These are phyloP conservation scores for Heliocidaris tuberculata DNA, from an alignment of 35 echinoderm and acorn worm species.

Conservation along the genomic window DNA sequence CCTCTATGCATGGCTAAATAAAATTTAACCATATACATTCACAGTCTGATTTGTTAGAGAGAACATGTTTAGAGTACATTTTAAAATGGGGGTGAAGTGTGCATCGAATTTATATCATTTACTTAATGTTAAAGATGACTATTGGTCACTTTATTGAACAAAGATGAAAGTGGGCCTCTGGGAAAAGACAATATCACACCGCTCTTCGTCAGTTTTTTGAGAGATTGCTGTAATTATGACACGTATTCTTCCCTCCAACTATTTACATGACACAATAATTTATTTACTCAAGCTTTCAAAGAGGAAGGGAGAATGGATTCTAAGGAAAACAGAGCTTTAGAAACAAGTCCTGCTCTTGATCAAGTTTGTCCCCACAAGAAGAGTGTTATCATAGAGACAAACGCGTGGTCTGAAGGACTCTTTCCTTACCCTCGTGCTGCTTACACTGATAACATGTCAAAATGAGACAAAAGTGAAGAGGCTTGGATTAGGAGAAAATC, in stretches of 20 bases:
- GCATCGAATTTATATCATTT: not conserved
- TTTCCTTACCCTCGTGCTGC: not conserved
- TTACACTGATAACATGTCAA: conserved; percentile 46
- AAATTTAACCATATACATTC: no score
- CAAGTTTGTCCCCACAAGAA: not conserved
- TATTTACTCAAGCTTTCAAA: conserved; percentile 37
- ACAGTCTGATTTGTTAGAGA: no score
- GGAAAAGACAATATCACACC: not conserved
- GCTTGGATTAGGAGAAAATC: conserved; percentile 47
- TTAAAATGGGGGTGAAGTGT: not conserved
- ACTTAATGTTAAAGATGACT: not conserved
- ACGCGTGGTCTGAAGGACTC: conserved; percentile 1
- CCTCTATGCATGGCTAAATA: no score
- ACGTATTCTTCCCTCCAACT: conserved; percentile 6
- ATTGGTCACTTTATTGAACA: not conserved
- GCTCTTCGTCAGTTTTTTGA: not conserved
- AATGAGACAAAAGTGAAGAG: conserved; percentile 53
- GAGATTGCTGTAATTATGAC: conserved; percentile 18
- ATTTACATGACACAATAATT: conserved; percentile 16
- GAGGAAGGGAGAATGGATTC: not conserved
- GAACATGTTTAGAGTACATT: no score
- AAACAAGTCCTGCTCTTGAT: conserved; percentile 33
- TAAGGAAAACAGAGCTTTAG: conserved; percentile 19
- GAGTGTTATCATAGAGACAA: conserved; percentile 21
- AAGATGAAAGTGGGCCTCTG: not conserved